phyloP scores from a whole-genome alignment of 2,113 vertebrate genomes.

The Esox niger region DNA sequence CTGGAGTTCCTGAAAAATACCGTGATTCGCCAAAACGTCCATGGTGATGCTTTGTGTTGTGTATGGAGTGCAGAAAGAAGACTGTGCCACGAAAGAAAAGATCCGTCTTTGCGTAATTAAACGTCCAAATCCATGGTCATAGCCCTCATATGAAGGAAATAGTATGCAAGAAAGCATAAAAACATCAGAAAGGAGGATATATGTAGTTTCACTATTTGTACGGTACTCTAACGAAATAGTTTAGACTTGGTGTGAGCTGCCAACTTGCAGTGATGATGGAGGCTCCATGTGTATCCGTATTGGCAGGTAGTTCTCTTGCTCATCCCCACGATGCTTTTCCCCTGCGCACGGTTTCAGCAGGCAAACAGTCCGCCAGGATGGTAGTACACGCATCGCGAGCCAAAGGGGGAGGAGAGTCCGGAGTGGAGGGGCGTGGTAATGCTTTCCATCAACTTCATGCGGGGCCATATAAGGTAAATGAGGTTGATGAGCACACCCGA shows the following conservation, averaged over 20 bases:
- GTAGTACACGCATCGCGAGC: conserved; percentile 58
- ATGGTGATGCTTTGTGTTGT: conserved; percentile 79
- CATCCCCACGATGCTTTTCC: conserved; percentile 68
- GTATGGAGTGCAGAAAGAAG: background rate
- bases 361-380: conserved; percentile 46
- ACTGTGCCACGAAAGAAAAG: conserved; percentile 44
- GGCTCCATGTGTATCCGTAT: conserved; percentile 87
- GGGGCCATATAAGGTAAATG: conserved; percentile 84
- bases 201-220: conserved; percentile 23
- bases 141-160: conserved; percentile 46
- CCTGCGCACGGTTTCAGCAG: conserved; percentile 26
- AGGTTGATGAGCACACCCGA: conserved; percentile 60
- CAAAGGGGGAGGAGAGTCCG: conserved; percentile 46
- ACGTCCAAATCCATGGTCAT: conserved; percentile 60
- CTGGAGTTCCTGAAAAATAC: conserved; percentile 99
- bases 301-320: conserved; percentile 74
- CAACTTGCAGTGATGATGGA: conserved; percentile 75
- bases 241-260: background rate
- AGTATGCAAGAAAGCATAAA: conserved; percentile 25
- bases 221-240: background rate
- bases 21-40: conserved; percentile 99
- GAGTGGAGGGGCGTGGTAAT: conserved; percentile 57
- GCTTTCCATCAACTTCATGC: conserved; percentile 75
- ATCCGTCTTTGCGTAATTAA: conserved; percentile 45
- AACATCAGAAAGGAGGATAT: background rate